Percentiles rank a stretch among this genome's conserved stretches.
phyloP scores from a whole-genome alignment of 2,113 vertebrate genomes.

The Pungitius pungitius region DNA sequence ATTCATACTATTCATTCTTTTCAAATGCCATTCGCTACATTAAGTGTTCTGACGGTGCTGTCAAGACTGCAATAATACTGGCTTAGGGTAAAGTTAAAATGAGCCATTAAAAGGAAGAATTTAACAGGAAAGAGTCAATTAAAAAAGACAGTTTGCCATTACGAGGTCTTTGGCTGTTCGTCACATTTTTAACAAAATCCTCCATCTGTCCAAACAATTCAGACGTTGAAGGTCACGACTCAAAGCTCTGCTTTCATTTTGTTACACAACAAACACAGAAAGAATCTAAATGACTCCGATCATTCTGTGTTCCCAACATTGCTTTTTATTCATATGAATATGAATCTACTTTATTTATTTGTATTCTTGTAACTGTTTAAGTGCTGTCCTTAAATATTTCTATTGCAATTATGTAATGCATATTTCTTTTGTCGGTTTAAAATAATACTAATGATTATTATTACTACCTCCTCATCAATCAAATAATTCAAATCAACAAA shows the following conservation, averaged over 20 bases:
- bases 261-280: neutral
- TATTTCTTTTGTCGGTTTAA: neutral
- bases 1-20: conserved; percentile 22
- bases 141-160: conserved; percentile 41
- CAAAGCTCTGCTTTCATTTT: neutral
- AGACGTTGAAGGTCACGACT: neutral
- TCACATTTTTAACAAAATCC: conserved; percentile 33
- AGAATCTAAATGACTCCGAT: neutral
- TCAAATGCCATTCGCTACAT: conserved; percentile 22
- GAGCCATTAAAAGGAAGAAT: conserved; percentile 22
- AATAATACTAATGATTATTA: neutral
- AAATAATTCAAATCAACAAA: neutral
- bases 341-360: neutral
- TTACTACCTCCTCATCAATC: neutral
- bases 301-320: neutral
- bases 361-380: no score
- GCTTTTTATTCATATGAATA: neutral
- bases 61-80: conserved; percentile 19
- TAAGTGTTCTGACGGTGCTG: conserved; percentile 44
- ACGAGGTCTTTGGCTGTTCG: conserved; percentile 23
- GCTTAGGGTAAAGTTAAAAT: conserved; percentile 17
- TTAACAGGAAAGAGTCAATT: conserved; percentile 37
- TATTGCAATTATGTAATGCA: neutral
- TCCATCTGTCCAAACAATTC: conserved; percentile 11
- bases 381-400: neutral